These are phyloP conservation scores for Diadema setosum DNA, from an alignment of 35 echinoderm and acorn worm genomes.

Conservation along the genomic window DNA sequence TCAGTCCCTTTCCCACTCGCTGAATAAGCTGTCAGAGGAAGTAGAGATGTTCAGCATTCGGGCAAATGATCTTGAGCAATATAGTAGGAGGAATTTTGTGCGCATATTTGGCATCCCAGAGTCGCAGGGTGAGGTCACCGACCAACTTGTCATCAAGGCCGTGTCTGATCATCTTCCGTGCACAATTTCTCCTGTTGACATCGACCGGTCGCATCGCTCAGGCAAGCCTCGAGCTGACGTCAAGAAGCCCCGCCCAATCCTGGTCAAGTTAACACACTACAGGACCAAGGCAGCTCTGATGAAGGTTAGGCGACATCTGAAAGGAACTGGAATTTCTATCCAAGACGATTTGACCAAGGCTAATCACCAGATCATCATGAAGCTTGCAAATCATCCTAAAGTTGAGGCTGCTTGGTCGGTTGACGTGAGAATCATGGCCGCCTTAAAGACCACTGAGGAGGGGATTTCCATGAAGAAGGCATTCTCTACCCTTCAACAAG, in stretches of 20 bases:
- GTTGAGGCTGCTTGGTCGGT: background rate
- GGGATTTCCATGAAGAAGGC: background rate
- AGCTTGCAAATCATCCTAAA: background rate
- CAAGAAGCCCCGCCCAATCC: background rate
- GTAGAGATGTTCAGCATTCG: background rate
- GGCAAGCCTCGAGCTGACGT: background rate
- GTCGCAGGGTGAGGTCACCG: background rate
- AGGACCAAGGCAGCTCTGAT: background rate
- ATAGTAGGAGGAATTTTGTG: background rate
- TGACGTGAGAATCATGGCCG: background rate
- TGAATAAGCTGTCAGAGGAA: background rate
- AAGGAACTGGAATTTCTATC: constrained; percentile 2
- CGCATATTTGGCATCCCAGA: background rate
- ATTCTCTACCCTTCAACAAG: background rate
- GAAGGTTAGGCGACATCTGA: background rate
- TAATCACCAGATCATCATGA: background rate
- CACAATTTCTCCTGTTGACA: background rate
- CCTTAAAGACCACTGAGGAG: background rate
- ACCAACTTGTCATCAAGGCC: no score
- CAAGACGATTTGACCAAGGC: background rate
- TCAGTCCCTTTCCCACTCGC: background rate
- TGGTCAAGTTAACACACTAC: background rate
- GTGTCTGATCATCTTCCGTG: background rate
- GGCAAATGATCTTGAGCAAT: background rate
- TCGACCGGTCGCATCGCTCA: background rate